phyloP scores from a whole-genome alignment of 2,888 invertebrate species.

The Polymixis flavicincta region DNA sequence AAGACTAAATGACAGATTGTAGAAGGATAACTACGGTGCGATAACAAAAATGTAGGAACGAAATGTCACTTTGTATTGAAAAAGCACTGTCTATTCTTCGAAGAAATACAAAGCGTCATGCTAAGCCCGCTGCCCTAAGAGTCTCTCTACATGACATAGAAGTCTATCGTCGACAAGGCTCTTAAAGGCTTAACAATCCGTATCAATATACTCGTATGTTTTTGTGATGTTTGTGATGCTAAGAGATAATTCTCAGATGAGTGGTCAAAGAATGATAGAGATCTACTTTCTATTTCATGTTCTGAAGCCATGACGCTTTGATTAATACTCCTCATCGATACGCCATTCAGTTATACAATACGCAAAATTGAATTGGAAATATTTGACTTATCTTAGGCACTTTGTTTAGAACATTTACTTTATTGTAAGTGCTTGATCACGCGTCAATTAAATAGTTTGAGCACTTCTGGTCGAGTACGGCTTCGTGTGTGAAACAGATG shows the following conservation, averaged over 20 bases:
- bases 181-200: conserved; percentile 53
- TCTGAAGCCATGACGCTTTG: conserved; percentile 74
- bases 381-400: conserved; percentile 22
- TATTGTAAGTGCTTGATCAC: conserved; percentile 14
- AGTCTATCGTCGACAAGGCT: conserved; percentile 26
- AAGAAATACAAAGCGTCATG: too few species aligned
- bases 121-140: too few species aligned
- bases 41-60: too few species aligned
- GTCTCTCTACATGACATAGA: conserved; percentile 16
- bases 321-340: conserved; percentile 62
- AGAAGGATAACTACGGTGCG: too few species aligned
- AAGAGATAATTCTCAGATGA: conserved; percentile 69
- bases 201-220: conserved; percentile 31
- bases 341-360: conserved; percentile 43
- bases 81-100: too few species aligned
- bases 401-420: conserved; percentile 30
- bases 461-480: neutral
- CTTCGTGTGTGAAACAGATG: neutral
- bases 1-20: too few species aligned
- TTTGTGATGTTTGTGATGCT: conserved; percentile 27
- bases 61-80: too few species aligned
- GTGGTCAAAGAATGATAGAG: conserved; percentile 72
- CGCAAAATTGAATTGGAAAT: conserved; percentile 37
- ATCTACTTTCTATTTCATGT: conserved; percentile 84
- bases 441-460: conserved; percentile 2